Base-by-base conservation (phyloP, 2,888 invertebrate species). In the Archips xylosteana region DNA sequence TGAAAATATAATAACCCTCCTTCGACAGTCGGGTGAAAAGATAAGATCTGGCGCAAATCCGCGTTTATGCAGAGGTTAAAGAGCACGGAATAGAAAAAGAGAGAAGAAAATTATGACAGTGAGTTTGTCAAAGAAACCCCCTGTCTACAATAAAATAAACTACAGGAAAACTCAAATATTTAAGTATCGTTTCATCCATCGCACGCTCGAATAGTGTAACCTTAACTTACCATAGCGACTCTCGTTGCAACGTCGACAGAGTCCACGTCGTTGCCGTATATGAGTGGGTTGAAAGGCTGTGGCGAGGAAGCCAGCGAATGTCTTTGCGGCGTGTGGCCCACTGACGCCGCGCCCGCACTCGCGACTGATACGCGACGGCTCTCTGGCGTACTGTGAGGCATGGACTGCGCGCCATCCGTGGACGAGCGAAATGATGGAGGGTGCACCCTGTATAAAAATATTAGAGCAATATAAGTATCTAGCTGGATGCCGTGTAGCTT, bases 241-340 rank as follows among this genome's bases (percentile, higher is more conserved):
- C 99, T 94, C 0, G 99, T 99, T 9, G 99, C 99, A 32, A 99
- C 97, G 90, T 99, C 99, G 0, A 99, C 99, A 0, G 99, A 99
- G 89, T 99, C 99, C 0, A 99, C 98, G 88, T 99, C 98, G 84
- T 97, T 97, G 59, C 98, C 98, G 86, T 97, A 98, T 79, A 99
- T 98, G 83, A 99, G 97, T 0, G 98, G 98, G 93, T 98, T 99
- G 79, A 96, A 95, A 6, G 95, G 95, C 81, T 95, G 95, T 9
- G 95, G 92, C 13, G 95, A 93, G 49, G 95, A 93, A 49, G 92
- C 89, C 12, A 94, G 87, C 54, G 92, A 90, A 81, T 94, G 92
- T 34, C 95, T 94, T 68, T 87, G 89, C 75, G 92, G 90, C 68
- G 89, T 87, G 81, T 87, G 85, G 0, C 88, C 89, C 13, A 86